phyloP scores from a whole-genome alignment of 1,140 invertebrate species.

The Drosophila orosa region DNA sequence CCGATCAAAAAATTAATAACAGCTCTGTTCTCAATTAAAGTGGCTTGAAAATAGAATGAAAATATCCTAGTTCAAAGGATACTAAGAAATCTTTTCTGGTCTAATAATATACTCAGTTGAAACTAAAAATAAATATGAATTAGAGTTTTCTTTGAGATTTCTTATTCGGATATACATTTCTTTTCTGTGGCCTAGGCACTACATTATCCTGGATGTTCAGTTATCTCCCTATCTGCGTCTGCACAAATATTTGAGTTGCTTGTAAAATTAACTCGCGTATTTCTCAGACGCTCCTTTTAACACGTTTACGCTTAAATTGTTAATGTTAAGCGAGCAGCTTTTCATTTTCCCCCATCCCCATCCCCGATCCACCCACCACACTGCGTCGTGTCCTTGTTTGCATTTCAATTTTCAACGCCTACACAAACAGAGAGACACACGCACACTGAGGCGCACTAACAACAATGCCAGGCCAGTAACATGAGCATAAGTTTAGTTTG shows the following conservation, averaged over 20 bases:
- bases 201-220: slow-evolving; percentile 20
- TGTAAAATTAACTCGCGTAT: slow-evolving; percentile 76
- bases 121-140: neutral
- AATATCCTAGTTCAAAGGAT: neutral
- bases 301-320: slow-evolving; percentile 74
- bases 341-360: slow-evolving; percentile 6
- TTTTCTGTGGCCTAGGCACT: slow-evolving; percentile 6
- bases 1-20: neutral
- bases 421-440: slow-evolving; percentile 53
- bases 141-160: neutral
- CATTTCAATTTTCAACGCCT: slow-evolving; percentile 77
- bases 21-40: slow-evolving; percentile 1
- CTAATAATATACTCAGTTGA: neutral
- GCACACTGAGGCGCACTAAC: slow-evolving; percentile 25
- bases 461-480: slow-evolving; percentile 41
- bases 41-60: neutral
- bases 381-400: slow-evolving; percentile 65
- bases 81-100: neutral
- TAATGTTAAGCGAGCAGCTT: slow-evolving; percentile 57
- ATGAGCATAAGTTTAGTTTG: slow-evolving; percentile 63
- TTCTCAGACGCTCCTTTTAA: slow-evolving; percentile 61
- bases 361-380: slow-evolving; percentile 1
- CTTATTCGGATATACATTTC: neutral
- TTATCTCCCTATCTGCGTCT: slow-evolving; percentile 50
- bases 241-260: slow-evolving; percentile 72